phyloP scores from a whole-genome alignment of 2,888 invertebrate genomes.

The Hirtodrosophila cameraria region DNA sequence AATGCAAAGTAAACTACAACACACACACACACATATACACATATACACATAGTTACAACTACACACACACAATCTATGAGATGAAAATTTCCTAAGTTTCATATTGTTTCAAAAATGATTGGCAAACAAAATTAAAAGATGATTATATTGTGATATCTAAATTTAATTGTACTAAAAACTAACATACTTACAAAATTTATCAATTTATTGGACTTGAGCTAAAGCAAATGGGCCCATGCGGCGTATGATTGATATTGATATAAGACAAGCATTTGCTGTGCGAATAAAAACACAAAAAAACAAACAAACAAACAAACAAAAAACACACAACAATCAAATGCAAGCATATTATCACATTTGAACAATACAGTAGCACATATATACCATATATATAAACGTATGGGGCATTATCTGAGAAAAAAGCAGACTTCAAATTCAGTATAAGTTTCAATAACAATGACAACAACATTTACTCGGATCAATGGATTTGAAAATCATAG shows the following conservation, averaged over 20 bases:
- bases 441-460: too few species aligned
- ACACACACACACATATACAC: slow-evolving; percentile 12
- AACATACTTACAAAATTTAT: slow-evolving; percentile 4
- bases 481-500: too few species aligned
- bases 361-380: slow-evolving; percentile 31
- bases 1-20: slow-evolving; percentile 3
- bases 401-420: too few species aligned
- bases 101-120: slow-evolving; percentile 42
- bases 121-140: slow-evolving; percentile 59
- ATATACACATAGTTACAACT: slow-evolving; percentile 8
- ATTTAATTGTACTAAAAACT: slow-evolving; percentile 58
- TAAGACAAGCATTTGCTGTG: slow-evolving; percentile 45
- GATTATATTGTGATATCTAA: slow-evolving; percentile 74
- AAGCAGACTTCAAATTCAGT: too few species aligned
- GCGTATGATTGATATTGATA: slow-evolving; percentile 58
- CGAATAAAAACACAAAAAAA: slow-evolving; percentile 4
- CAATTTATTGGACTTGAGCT: slow-evolving; percentile 27
- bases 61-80: slow-evolving; percentile 1
- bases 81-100: neutral
- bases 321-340: slow-evolving; percentile 4
- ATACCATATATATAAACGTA: slow-evolving; percentile 7
- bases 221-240: slow-evolving; percentile 23
- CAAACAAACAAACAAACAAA: neutral
- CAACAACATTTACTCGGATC: too few species aligned
- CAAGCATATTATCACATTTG: slow-evolving; percentile 16